Percentiles rank a stretch among this genome's conserved stretches.
phyloP scores from a whole-genome alignment of 2,888 invertebrate genomes.

The Ectropis crepuscularia region DNA sequence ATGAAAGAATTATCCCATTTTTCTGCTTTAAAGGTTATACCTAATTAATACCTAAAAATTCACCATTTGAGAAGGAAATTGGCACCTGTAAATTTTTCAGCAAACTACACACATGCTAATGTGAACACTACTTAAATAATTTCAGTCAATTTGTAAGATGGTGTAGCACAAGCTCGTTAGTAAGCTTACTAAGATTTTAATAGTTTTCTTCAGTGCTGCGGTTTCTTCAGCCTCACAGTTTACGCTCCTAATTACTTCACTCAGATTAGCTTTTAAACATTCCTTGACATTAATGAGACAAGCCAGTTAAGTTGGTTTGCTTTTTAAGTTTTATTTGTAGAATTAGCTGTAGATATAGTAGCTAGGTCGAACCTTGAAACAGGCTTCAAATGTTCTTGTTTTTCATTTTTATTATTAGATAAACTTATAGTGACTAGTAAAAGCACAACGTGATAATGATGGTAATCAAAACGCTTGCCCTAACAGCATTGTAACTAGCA shows the following conservation, averaged over 20 bases:
- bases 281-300: constrained; percentile 9
- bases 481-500: too few relatives aligned
- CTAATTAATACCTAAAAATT: too few relatives aligned
- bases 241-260: constrained; percentile 15
- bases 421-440: too few relatives aligned
- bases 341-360: not conserved
- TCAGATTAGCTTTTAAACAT: constrained; percentile 18
- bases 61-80: too few relatives aligned
- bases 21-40: too few relatives aligned
- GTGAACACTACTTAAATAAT: constrained; percentile 23
- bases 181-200: constrained; percentile 36
- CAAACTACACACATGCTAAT: not conserved
- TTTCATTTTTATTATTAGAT: too few relatives aligned
- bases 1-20: too few relatives aligned
- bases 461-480: too few relatives aligned
- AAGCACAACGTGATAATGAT: too few relatives aligned
- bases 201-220: constrained; percentile 27
- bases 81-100: too few relatives aligned
- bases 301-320: not conserved
- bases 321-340: not conserved
- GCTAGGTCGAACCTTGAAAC: too few relatives aligned
- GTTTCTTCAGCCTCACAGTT: constrained; percentile 23
- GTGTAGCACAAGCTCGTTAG: constrained; percentile 35
- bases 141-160: constrained; percentile 38
- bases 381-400: too few relatives aligned